Percentiles rank a stretch among this genome's conserved stretches.
Evolutionary conservation across 2,797 vertebrate genomes (phyloP).

Genomic region (Sebastiscus tertius): DNA sequence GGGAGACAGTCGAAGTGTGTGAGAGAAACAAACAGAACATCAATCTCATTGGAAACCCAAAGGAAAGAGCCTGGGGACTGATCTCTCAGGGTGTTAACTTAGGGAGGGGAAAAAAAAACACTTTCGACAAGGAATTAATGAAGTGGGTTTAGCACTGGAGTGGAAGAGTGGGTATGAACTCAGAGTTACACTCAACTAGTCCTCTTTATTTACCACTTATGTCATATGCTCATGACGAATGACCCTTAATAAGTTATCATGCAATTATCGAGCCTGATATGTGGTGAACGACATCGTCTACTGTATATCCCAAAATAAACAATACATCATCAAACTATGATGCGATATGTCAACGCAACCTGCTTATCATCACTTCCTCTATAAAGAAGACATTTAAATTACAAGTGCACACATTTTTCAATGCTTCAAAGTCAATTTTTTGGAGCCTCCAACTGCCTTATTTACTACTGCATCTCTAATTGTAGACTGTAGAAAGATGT

Average conservation of each 20-base stretch:
- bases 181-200: conserved; percentile 4
- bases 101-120: not conserved
- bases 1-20: conserved; percentile 52
- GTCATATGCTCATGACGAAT: conserved; percentile 1
- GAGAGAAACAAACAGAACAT: conserved; percentile 72
- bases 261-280: not conserved
- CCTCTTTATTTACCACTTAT: conserved; percentile 23
- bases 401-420: conserved; percentile 45
- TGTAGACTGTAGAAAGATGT: not conserved
- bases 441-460: conserved; percentile 41
- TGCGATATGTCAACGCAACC: conserved; percentile 32
- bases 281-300: not conserved
- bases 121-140: conserved; percentile 65
- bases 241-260: not conserved
- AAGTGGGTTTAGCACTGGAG: conserved; percentile 57
- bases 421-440: conserved; percentile 55
- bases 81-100: conserved; percentile 61
- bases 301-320: not conserved
- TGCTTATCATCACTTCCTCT: conserved; percentile 32
- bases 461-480: conserved; percentile 47
- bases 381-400: conserved; percentile 50
- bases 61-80: conserved; percentile 55
- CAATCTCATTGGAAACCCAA: conserved; percentile 65
- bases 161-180: conserved; percentile 47
- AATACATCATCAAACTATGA: not conserved